Percentiles rank a stretch among this genome's conserved stretches.
Conservation (phyloP, 2,888 invertebrate species). For the Dichetophora obliterata region DNA sequence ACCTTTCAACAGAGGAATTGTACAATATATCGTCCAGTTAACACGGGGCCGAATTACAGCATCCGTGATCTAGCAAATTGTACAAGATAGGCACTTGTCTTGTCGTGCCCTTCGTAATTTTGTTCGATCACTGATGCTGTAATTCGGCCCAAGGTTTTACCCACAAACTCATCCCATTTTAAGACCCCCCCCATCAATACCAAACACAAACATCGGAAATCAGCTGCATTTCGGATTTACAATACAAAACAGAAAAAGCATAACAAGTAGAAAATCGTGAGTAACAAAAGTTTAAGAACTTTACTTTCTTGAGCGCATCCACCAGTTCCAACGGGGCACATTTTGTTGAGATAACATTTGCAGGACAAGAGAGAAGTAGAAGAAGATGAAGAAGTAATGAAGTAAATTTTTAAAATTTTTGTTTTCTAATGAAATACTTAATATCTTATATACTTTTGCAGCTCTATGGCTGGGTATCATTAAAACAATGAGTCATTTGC, state of each 20-base stretch:
- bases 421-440: neutral
- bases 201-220: neutral
- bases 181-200: neutral
- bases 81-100: too few species aligned
- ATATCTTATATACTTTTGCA: neutral
- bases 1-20: too few species aligned
- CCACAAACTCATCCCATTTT: neutral
- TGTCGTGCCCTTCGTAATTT: too few species aligned
- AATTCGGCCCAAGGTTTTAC: neutral
- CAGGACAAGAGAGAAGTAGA: neutral
- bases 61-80: too few species aligned
- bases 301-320: neutral
- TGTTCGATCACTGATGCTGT: too few species aligned
- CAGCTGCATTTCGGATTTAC: neutral
- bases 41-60: too few species aligned
- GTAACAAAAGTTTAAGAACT: neutral
- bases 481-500: constrained; percentile 32
- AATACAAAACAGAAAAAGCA: constrained; percentile 16
- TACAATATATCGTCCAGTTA: too few species aligned
- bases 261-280: neutral
- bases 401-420: neutral
- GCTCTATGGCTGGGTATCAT: constrained; percentile 6
- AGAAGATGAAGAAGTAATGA: neutral
- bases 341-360: constrained; percentile 16
- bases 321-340: neutral